These are phyloP conservation scores for Pristionchus japonicus DNA, from an alignment of 2,888 invertebrate genomes.

Conservation along the genomic window DNA sequence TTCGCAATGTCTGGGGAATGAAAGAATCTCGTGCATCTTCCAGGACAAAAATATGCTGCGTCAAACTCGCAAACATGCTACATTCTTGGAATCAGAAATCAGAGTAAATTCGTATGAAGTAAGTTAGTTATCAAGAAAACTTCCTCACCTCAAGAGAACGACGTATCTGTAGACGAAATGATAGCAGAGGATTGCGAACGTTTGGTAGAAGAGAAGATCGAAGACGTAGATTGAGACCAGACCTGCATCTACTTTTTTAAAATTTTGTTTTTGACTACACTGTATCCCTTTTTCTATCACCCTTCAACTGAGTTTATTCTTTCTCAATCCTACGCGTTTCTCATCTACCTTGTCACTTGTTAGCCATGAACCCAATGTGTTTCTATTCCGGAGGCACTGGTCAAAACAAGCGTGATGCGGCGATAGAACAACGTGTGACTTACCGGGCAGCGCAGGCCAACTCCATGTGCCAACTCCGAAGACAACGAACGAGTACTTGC, in stretches of 20 bases:
- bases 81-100: not conserved
- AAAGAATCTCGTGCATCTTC: not conserved
- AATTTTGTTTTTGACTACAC: too few species aligned
- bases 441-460: not conserved
- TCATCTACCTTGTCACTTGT: too few species aligned
- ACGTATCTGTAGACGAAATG: constrained; percentile 41
- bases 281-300: too few species aligned
- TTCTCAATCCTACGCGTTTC: too few species aligned
- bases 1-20: not conserved
- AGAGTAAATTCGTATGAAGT: not conserved
- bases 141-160: not conserved
- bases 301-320: too few species aligned
- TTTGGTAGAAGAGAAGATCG: constrained; percentile 43
- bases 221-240: constrained; percentile 42
- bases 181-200: constrained; percentile 1
- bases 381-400: too few species aligned
- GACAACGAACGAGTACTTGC: constrained; percentile 27
- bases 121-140: too few species aligned
- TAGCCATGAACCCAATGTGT: too few species aligned
- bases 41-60: not conserved
- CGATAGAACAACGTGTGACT: too few species aligned
- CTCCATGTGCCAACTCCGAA: constrained; percentile 20
- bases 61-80: not conserved
- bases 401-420: too few species aligned
- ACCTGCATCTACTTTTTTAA: constrained; percentile 12